Evolutionary conservation across 2,113 vertebrate species (phyloP), one percentile per base, ranked within the genome.

Genomic region (Epinephelus cyanopodus): DNA sequence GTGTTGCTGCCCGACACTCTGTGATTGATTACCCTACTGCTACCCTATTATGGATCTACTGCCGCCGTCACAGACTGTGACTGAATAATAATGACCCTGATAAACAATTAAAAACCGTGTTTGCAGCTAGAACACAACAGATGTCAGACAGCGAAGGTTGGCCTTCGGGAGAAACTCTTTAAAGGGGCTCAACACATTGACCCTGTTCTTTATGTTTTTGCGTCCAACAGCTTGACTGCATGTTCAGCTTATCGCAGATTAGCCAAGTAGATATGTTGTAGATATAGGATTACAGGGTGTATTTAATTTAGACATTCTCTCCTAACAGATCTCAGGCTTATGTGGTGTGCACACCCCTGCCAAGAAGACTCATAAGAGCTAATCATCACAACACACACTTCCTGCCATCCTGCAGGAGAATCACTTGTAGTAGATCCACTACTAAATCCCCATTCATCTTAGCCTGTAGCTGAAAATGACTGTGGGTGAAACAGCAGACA

Each of bases 31-130:
- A 93, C 85, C 58, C 71, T 25, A 53, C 79, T 60, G 42, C 79
- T 67, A 50, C 81, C 58, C 54, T 81, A 48, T 91, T 90, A 89
- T 86, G 85, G 86, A 90, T 91, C 81, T 66, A 74, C 73, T 71
- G 63, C 74, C 25, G 37, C 71, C 57, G 50, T 84, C 82, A 67
- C 70, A 65, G 79, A 80, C 86, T 83, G 85, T 39, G 72, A 84
- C 79, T 69, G 91, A 90, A 91, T 92, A 68, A 90, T 88, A 92
- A 91, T 65, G 80, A 90, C 70, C 83, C 82, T 7, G 75, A 85
- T 80, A 92, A 90, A 92, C 91, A 93, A 92, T 91, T 92, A 89
- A 87, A 91, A 81, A 85, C 66, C 81, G 39, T 54, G 67, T 85
- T 86, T 83, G 81, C 79, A 39, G 70, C 69, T 57, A 67, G 54